Base-by-base conservation (phyloP, 2,113 vertebrate species). In the Nerophis ophidion region DNA sequence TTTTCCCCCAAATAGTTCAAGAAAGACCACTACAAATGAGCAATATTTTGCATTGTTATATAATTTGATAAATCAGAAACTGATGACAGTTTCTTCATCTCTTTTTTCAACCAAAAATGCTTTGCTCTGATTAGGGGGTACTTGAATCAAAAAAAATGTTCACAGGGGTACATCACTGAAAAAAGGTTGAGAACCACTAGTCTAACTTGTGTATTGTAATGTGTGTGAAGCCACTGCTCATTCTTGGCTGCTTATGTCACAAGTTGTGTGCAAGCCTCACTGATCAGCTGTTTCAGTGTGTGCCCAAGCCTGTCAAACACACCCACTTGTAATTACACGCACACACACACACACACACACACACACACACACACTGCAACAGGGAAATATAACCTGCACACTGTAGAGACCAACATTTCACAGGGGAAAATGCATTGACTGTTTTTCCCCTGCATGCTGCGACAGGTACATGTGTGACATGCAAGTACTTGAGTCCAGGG, bases 311-410 rank as follows among this genome's bases (percentile, higher is more conserved):
- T 76, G 65, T 64, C 63, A 58, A 51, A 74, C 79, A 82, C 84
- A 71, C 79, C 79, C 79, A 76, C 68, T 50, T 13, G 56, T 63
- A 65, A 61, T 77, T 70, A 77, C 57, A 68, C 48, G 59, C 48
- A 61, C 61, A 45, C 57, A 48, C n/a, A 47, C 34, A 48, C 40
- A 59, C 49, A 60, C 63, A 12, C 6, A 11, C 58, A 19, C 57
- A 46, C 63, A 40, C 8, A 17, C 46, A n/a, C 40, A 54, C 49
- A 47, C 50, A 46, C 57, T 45, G 64, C 70, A 1, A 33, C 34
- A 61, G 7, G 44, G 19, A 46, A 42, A 33, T 34, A 40, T 8
- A 4, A 15, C 11, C 45, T 13, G 16, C 34, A 19, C 7, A 0
- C n/a, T 44, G 48, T 59, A 47, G 38, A 61, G n/a, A 17, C 15